Base-by-base conservation (phyloP, 2,888 invertebrate genomes). In the Balanococcus diminutus region DNA sequence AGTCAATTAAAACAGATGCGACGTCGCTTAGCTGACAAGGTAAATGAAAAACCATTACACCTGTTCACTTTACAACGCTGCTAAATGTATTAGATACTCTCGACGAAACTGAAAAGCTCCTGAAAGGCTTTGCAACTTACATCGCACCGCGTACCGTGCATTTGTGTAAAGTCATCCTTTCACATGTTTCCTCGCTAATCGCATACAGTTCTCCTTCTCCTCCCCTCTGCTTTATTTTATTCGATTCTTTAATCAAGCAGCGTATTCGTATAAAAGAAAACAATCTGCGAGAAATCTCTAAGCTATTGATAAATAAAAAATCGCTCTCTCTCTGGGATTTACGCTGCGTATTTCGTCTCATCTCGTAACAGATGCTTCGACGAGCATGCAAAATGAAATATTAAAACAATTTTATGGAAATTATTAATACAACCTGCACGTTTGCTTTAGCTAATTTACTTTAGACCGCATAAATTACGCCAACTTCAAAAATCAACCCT, bases 371-470 rank as follows among this genome's bases (percentile, higher is more conserved):
- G 75, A 75, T 75, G 75, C 75, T 32, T 31, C 75, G 9, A 67
- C 31, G n/a, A 75, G 75, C 16, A 75, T 67, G 11, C 32, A 31
- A 32, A 75, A 32, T 75, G 75, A 75, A 75, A 75, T 75, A 75
- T 75, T 75, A 75, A 75, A 75, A 75, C 32, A 32, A 32, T 75
- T 75, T 75, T 75, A 75, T 75, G 75, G 75, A 75, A 75, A 75
- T 75, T 75, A 75, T 75, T 75, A 75, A 75, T 75, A 75, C 75
- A 75, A 75, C 75, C 32, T 75, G 75, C 75, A 75, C 75, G 75
- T 75, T 75, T 16, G 32, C 32, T 28, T 16, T 22, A 31, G 16
- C 31, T 75, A 32, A 75, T 75, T 75, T 75, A 75, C 75, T 75
- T 75, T 19, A 75, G n/a, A 75, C n/a, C 75, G 75, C 75, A 32